Evolutionary conservation across 2,113 vertebrate species (phyloP).

Genomic region (Plecturocebus donacophilus): DNA sequence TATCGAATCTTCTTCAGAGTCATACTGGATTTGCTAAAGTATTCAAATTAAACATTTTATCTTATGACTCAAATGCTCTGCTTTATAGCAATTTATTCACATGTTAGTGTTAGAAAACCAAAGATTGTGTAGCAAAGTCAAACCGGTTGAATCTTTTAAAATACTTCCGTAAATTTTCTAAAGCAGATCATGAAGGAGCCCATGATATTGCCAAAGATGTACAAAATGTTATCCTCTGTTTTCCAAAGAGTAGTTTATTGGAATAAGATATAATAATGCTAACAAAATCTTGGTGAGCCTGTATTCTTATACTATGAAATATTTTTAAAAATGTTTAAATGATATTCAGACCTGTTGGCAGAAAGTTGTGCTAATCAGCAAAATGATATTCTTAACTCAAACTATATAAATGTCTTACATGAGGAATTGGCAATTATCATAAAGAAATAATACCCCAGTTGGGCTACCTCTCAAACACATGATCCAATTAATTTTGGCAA

Average conservation of each 20-base stretch:
- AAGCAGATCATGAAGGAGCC: background rate
- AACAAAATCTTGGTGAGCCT: background rate
- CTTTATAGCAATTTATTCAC: background rate
- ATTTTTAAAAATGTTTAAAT: background rate
- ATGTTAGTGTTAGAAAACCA: background rate
- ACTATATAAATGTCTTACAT: background rate
- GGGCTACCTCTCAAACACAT: background rate
- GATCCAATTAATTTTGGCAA: background rate
- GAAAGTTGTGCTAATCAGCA: background rate
- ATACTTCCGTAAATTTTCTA: background rate
- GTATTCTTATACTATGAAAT: background rate
- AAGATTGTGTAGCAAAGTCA: background rate
- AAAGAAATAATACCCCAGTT: background rate
- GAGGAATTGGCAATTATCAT: background rate
- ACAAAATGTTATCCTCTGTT: background rate
- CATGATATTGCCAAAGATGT: background rate
- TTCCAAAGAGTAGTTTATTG: background rate
- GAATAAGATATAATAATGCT: background rate
- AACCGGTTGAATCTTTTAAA: background rate
- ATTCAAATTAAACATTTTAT: background rate
- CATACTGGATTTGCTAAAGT: background rate
- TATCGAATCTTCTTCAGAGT: background rate
- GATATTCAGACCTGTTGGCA: background rate
- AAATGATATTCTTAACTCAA: background rate
- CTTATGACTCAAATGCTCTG: background rate